Conservation (phyloP, 1,140 invertebrate species). For the Vollenhovia emeryi region DNA sequence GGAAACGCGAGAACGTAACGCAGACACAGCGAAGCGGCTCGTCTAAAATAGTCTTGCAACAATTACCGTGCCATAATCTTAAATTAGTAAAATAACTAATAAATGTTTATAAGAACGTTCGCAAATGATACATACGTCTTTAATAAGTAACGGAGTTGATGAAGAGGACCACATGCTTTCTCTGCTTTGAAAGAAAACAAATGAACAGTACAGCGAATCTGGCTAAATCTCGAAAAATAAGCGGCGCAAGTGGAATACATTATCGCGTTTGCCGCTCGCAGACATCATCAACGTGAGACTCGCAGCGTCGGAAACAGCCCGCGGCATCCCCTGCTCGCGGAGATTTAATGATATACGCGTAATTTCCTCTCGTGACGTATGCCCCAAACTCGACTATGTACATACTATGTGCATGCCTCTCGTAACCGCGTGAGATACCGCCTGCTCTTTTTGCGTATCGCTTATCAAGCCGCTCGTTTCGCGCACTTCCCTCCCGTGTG, state of each 20-base stretch:
- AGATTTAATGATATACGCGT: slow-evolving; percentile 62
- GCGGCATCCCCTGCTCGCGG: background rate
- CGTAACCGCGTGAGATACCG: slow-evolving; percentile 8
- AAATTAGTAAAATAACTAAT: background rate
- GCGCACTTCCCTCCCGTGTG: slow-evolving; percentile 4
- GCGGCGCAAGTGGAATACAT: background rate
- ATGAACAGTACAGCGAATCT: background rate
- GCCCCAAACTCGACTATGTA: slow-evolving; percentile 29
- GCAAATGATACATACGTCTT: background rate
- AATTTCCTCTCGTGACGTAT: slow-evolving; percentile 47
- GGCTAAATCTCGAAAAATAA: background rate
- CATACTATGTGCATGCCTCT: background rate
- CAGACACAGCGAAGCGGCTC: background rate
- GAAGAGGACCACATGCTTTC: background rate
- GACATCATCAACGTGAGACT: background rate
- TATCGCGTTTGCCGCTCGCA: background rate
- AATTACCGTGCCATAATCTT: background rate
- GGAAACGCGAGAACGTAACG: background rate
- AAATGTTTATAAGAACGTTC: background rate
- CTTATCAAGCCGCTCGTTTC: slow-evolving; percentile 51
- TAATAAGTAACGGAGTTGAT: background rate
- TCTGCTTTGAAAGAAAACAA: background rate
- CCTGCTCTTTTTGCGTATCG: slow-evolving; percentile 46
- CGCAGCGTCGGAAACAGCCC: slow-evolving; percentile 16
- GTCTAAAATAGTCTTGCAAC: background rate